phyloP scores from a whole-genome alignment of 2,113 vertebrate species.

The Corydoras sp. region DNA sequence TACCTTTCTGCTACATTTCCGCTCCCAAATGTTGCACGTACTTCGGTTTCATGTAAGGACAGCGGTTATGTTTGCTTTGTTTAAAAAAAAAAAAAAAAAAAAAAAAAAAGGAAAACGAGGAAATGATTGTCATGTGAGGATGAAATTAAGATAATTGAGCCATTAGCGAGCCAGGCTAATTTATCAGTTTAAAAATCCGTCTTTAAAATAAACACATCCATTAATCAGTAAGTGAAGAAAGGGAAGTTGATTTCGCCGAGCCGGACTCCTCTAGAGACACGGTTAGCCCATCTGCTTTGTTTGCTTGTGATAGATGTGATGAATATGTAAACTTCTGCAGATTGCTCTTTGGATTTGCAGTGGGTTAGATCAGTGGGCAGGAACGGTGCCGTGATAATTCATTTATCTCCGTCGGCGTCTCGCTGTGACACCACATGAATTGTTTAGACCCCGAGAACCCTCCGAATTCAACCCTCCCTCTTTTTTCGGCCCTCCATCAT shows the following conservation, averaged over 20 bases:
- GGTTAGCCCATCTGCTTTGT: slow-evolving; percentile 24
- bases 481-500: background rate
- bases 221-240: slow-evolving; percentile 30
- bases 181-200: slow-evolving; percentile 34
- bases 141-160: slow-evolving; percentile 44
- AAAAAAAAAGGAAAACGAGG: slow-evolving; percentile 18
- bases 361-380: slow-evolving; percentile 4
- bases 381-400: background rate
- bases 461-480: background rate
- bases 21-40: background rate
- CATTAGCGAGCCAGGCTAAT: slow-evolving; percentile 35
- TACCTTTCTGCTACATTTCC: background rate
- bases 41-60: slow-evolving; percentile 8
- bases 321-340: slow-evolving; percentile 36
- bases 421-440: background rate
- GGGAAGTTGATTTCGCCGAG: slow-evolving; percentile 26
- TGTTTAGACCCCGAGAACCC: slow-evolving; percentile 9
- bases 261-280: slow-evolving; percentile 15
- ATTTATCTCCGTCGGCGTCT: slow-evolving; percentile 1
- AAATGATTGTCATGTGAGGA: slow-evolving; percentile 41
- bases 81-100: slow-evolving; percentile 26
- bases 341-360: background rate
- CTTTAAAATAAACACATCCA: slow-evolving; percentile 38
- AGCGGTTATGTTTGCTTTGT: slow-evolving; percentile 28
- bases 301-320: slow-evolving; percentile 15